Conservation (phyloP, 2,113 vertebrate genomes). For the Salvelinus namaycush region DNA sequence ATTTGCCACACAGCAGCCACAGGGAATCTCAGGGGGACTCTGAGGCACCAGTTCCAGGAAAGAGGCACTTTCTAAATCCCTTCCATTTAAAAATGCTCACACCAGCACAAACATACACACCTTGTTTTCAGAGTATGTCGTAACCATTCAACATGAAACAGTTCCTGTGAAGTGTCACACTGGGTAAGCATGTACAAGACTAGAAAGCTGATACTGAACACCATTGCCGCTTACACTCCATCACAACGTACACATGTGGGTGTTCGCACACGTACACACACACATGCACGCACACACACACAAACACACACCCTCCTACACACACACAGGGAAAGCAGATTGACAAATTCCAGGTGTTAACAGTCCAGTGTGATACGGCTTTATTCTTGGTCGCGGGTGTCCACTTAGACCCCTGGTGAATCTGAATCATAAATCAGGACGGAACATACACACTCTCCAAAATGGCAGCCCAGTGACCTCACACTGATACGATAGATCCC, state of each 20-base stretch:
- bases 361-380: conserved; percentile 32
- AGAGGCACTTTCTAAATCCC: too few relatives aligned
- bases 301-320: conserved; percentile 11
- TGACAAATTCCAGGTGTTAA: conserved; percentile 49
- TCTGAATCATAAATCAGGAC: conserved; percentile 30
- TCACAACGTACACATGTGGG: conserved; percentile 11
- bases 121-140: conserved; percentile 7
- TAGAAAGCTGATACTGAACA: conserved; percentile 34
- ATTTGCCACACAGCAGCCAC: neutral
- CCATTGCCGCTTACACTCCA: conserved; percentile 29
- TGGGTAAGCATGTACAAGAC: conserved; percentile 33
- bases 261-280: conserved; percentile 16
- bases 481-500: conserved; percentile 20
- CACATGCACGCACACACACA: neutral
- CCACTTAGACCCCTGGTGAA: conserved; percentile 25
- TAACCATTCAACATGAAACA: conserved; percentile 27
- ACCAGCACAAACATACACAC: neutral
- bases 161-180: conserved; percentile 42
- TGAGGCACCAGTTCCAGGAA: neutral
- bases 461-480: conserved; percentile 5
- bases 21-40: neutral
- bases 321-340: conserved; percentile 24
- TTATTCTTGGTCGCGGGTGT: conserved; percentile 28
- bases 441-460: conserved; percentile 30
- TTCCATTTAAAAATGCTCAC: too few relatives aligned